Base-by-base conservation (phyloP, 2,888 invertebrate species). In the Ommatoiulus sabulosus region DNA sequence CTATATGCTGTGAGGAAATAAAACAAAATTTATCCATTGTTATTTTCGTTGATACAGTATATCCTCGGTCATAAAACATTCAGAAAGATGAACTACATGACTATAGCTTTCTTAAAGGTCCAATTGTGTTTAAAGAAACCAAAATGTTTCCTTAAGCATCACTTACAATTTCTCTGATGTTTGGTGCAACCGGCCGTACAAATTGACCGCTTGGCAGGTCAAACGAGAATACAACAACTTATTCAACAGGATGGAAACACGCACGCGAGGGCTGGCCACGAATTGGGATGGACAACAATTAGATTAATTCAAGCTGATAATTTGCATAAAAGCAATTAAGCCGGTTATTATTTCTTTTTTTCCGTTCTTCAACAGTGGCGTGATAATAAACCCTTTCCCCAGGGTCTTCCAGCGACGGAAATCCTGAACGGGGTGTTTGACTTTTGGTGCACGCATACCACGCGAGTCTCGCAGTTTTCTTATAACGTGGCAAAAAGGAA, bases 251-350 rank as follows among this genome's bases (percentile, higher is more conserved):
- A 3, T 63, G n/a, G 63, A 17, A 63, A n/a, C 4, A 63, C 20
- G 72, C 72, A 24, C 20, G 72, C 72, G 10, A 72, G 15, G 52
- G 52, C 52, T 72, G 20, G 20, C 20, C 72, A 6, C 20, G 10
- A 52, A 15, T 3, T 52, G 17, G 72, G 72, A 72, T 10, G 72
- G 20, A 24, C 20, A 72, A 20, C 72, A 72, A 72, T 72, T 72
- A 72, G 72, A 72, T 72, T 72, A 72, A 72, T 72, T 24, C 72
- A n/a, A 72, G 72, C n/a, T 24, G 72, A 72, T 72, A 72, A 72
- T 72, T 72, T 72, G 72, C 72, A 72, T 72, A 72, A 72, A 72
- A 72, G 72, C 72, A 72, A 72, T 72, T 72, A 72, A 72, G 24
- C 20, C 72, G 72, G 72, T 72, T 72, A 20, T 72, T 24, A 72